Percentiles rank a stretch among this genome's conserved stretches.
Evolutionary conservation across 2,797 vertebrate genomes (phyloP).

Genomic region (Onychomys torridus): DNA sequence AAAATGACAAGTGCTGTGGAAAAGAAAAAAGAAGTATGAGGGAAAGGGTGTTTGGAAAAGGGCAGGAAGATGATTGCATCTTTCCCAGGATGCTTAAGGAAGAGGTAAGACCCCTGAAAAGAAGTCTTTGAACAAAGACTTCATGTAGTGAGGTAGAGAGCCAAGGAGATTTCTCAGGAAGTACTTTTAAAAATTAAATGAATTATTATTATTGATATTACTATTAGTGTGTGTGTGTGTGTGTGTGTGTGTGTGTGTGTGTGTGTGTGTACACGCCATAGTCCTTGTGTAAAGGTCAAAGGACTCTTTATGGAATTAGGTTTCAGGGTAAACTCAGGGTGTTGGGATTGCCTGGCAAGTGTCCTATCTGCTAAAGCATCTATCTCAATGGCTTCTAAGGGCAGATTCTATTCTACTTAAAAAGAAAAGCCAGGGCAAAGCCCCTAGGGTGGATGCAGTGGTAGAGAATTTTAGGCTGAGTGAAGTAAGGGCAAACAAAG

Average conservation of each 20-base stretch:
- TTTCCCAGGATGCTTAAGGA: background rate
- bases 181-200: background rate
- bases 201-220: background rate
- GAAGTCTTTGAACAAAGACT: background rate
- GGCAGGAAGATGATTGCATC: accelerated
- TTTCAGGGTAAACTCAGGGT: background rate
- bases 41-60: background rate
- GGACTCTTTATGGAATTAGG: background rate
- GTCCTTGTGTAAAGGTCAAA: background rate
- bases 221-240: background rate
- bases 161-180: background rate
- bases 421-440: background rate
- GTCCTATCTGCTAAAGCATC: background rate
- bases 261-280: background rate
- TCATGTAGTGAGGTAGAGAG: background rate
- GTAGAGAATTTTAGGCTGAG: background rate
- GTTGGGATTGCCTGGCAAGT: background rate
- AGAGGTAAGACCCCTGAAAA: background rate
- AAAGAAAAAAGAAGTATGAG: background rate
- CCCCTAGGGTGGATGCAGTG: background rate
- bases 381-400: background rate
- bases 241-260: background rate
- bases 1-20: background rate
- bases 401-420: background rate
- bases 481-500: background rate